Base-by-base conservation (phyloP, 2,888 invertebrate genomes). In the Lysandra coridon region DNA sequence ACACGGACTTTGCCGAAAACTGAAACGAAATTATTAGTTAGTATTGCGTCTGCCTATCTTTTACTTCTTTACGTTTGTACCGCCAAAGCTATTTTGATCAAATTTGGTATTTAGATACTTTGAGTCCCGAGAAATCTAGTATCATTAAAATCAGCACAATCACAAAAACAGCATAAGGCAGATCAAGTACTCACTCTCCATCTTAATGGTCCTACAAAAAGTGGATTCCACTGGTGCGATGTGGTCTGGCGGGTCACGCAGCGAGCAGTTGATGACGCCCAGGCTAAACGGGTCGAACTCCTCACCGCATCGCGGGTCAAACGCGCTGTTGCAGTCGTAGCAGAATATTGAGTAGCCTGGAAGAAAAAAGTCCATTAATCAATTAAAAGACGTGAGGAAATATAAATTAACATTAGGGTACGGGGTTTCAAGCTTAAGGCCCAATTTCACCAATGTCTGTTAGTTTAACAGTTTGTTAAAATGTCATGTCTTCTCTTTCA, bases 291-390 rank as follows among this genome's bases (percentile, higher is more conserved):
- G 95, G 87, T 98, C 97, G 88, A 99, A 98, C 79, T 98, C 97
- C 87, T 98, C 98, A 0, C 97, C 98, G 86, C 99, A 99, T 84
- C 98, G 96, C 62, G 97, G 97, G 91, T 98, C 98, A 87, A 96
- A 98, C 82, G 96, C 97, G 81, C 98, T 98, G 94, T 98, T 99
- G 91, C 98, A 99, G 86, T 98, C 97, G 88, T 98, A 98, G 91
- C 99, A 99, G 85, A 96, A 94, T 82, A 98, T 96, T 81, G 96
- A 95, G 79, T 95, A 94, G 57, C 95, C 96, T 95, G 92, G 0
- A 7, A 2, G n/a, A 1, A 57, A 14, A 86, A 37, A 86, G 91
- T 12, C 53, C 49, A 49, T 44, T 44, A 1, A 44, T 44, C 1
- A 44, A 44, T 10, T 44, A 2, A 44, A 44, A 44, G 10, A 7